Base-by-base conservation (phyloP, 2,113 vertebrate species). In the Puma concolor region DNA sequence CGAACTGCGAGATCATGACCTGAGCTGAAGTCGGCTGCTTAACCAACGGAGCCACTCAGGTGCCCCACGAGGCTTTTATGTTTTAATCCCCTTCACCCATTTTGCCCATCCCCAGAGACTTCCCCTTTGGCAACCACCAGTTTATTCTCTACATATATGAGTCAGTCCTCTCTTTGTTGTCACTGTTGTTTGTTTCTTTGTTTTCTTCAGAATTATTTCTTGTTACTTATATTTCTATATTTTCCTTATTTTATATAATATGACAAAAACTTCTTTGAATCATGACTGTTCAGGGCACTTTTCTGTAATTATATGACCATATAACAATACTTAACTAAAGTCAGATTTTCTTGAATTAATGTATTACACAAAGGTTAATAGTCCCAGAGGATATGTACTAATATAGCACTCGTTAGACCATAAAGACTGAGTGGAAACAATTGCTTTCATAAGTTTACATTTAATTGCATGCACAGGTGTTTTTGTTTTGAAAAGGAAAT, bases 401-500 rank as follows among this genome's bases (percentile, higher is more conserved):
- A 80, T 25, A 33, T 23, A 64, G 38, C 29, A 16, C 38, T 76
- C 54, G 21, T 71, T 83, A 84, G 21, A 63, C 16, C 71, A 87
- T 17, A 54, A 84, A 95, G 44, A 71, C 33, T 33, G 77, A 93
- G 54, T n/a, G 54, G 66, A 92, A 97, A 71, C 44, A 72, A 66
- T 94, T 38, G 38, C 11, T 88, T 82, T 88, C 12, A 33, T 69
- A 66, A n/a, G 36, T 31, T 92, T 52, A 21, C 27, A 64, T 44
- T 60, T 96, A 72, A 90, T 63, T 88, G 7, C 5, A 41, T 25
- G 36, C 57, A 88, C 88, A 95, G 72, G 50, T 92, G n/a, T 85
- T 95, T 96, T 72, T 77, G 9, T 95, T 96, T 95, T 71, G 77
- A 93, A 94, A 60, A 87, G 41, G 38, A 95, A 91, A 72, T 36